Evolutionary conservation across 2,113 vertebrate genomes (phyloP).

Genomic region (Alces alces): DNA sequence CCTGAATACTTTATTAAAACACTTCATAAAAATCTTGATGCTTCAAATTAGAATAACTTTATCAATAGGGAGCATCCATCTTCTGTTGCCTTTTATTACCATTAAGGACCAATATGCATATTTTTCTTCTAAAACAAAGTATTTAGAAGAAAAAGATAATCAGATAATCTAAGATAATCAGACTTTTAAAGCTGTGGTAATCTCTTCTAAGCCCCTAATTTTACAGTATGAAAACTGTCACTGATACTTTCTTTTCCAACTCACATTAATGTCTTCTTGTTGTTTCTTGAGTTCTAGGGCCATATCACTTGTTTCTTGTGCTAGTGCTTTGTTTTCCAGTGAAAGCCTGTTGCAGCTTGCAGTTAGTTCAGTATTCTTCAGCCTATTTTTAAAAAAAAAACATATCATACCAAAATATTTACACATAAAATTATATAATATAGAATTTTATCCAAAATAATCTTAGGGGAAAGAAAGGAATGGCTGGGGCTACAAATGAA

Average conservation of each 20-base stretch:
- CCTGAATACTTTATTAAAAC: background rate
- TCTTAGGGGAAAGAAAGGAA: background rate
- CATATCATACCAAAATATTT: constrained; percentile 7
- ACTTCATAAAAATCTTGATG: background rate
- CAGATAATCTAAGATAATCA: background rate
- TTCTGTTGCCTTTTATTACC: constrained; percentile 6
- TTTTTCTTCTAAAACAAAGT: constrained; percentile 47
- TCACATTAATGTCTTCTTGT: constrained; percentile 82
- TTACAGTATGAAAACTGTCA: constrained; percentile 23
- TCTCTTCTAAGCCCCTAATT: constrained; percentile 4
- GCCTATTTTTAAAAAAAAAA: constrained; percentile 78
- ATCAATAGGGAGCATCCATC: background rate
- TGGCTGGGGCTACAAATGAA: background rate
- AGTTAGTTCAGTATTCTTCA: constrained; percentile 80
- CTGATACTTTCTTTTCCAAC: constrained; percentile 57
- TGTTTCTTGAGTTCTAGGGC: constrained; percentile 76
- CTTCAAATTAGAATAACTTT: constrained; percentile 36
- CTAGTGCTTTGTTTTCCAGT: constrained; percentile 82
- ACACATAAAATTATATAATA: constrained; percentile 10
- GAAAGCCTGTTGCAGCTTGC: constrained; percentile 78
- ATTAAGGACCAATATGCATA: background rate
- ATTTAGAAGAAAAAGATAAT: background rate
- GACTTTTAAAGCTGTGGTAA: background rate
- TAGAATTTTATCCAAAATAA: constrained; percentile 47
- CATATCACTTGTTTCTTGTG: constrained; percentile 75